phyloP scores from a whole-genome alignment of 1,140 invertebrate genomes.

The Harpegnathos saltator region DNA sequence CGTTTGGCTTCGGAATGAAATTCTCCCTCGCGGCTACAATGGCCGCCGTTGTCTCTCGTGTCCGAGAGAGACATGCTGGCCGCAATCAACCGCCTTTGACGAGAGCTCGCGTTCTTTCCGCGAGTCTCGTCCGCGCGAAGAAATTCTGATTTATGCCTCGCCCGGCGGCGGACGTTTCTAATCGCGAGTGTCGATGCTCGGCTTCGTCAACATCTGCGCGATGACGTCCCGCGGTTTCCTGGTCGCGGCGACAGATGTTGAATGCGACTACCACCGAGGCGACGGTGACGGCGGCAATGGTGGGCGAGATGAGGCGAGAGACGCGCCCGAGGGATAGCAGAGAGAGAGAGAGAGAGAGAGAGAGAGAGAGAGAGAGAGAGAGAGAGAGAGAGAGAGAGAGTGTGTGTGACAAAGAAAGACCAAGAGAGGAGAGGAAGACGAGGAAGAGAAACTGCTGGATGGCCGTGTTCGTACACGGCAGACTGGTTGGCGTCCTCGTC shows the following conservation, averaged over 20 bases:
- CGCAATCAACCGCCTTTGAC: slow-evolving; percentile 1
- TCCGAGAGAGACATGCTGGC: not conserved
- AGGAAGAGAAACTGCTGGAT: slow-evolving; percentile 46
- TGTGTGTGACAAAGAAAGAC: too few species aligned
- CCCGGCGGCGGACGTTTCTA: slow-evolving; percentile 1
- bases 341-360: too few species aligned
- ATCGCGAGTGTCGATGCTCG: slow-evolving; percentile 41
- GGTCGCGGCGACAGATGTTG: slow-evolving; percentile 60
- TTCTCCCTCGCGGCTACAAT: not conserved
- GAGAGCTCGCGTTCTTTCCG: not conserved
- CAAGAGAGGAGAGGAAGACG: slow-evolving; percentile 38
- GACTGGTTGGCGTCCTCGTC: slow-evolving; percentile 80
- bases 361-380: too few species aligned
- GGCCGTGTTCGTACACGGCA: slow-evolving; percentile 57
- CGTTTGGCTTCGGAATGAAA: not conserved
- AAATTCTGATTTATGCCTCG: slow-evolving; percentile 9
- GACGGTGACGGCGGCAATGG: slow-evolving; percentile 21
- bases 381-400: too few species aligned
- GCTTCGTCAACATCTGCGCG: slow-evolving; percentile 47
- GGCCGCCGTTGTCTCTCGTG: not conserved
- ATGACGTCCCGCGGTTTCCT: slow-evolving; percentile 60
- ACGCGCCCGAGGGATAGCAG: too few species aligned
- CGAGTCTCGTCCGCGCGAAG: too few species aligned
- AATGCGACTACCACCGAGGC: slow-evolving; percentile 47
- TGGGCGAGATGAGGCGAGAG: not conserved